Percentiles rank a stretch among this genome's conserved stretches.
Evolutionary conservation across 37 sponge, comb jelly and placozoan genomes (phyloP).

Genomic region (Amphimedon queenslandica): DNA sequence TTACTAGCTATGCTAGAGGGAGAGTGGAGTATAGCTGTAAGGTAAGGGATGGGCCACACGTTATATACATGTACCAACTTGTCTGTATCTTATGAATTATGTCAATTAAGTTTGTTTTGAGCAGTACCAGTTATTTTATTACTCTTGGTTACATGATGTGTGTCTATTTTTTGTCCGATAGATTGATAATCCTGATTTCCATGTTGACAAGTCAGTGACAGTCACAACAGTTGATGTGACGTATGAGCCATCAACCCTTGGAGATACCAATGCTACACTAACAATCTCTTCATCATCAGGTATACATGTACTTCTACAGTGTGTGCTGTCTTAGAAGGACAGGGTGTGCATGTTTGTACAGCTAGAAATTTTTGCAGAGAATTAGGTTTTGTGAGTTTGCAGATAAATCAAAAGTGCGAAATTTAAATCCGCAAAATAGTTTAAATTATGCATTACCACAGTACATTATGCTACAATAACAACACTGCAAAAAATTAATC

Average conservation of each 20-base stretch:
- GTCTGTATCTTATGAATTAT: not conserved
- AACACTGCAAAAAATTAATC: too few relatives aligned
- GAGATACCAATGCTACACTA: slow-evolving; percentile 80
- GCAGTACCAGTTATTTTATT: not conserved
- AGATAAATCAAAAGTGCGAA: too few relatives aligned
- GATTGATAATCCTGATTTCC: slow-evolving; percentile 87
- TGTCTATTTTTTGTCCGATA: slow-evolving; percentile 17
- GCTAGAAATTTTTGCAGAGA: too few relatives aligned
- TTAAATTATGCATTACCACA: too few relatives aligned
- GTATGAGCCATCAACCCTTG: slow-evolving; percentile 91
- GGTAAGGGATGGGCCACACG: slow-evolving; percentile 15
- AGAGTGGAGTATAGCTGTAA: slow-evolving; percentile 92
- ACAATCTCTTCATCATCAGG: slow-evolving; percentile 62
- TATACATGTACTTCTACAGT: too few relatives aligned
- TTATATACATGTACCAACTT: not conserved
- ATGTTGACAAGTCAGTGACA: slow-evolving; percentile 82
- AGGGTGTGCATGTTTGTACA: too few relatives aligned
- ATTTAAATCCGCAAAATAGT: too few relatives aligned
- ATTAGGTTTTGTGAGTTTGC: too few relatives aligned
- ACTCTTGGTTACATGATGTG: too few relatives aligned
- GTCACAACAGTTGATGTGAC: slow-evolving; percentile 83
- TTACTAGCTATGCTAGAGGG: slow-evolving; percentile 81
- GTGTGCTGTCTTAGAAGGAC: too few relatives aligned
- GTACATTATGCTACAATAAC: too few relatives aligned
- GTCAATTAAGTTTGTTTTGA: not conserved